Evolutionary conservation across 2,888 invertebrate species (phyloP).

Genomic region (Tubulanus polymorphus): DNA sequence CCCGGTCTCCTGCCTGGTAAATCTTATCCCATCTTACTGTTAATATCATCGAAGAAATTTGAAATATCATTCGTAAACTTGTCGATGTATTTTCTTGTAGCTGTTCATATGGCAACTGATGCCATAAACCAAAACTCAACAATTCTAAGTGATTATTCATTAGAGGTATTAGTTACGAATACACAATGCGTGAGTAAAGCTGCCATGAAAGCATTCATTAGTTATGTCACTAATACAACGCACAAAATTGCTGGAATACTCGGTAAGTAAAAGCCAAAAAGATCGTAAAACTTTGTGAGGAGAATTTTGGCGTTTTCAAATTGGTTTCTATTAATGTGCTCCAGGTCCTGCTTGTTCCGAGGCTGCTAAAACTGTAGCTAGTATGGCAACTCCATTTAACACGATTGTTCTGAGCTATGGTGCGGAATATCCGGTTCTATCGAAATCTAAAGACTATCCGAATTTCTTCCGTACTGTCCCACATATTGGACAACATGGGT

Average conservation of each 20-base stretch:
- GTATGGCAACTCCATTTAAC: slow-evolving; percentile 69
- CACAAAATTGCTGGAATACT: slow-evolving; percentile 66
- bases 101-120: slow-evolving; percentile 63
- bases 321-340: slow-evolving; percentile 3
- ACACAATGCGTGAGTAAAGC: slow-evolving; percentile 69
- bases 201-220: slow-evolving; percentile 72
- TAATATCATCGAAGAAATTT: neutral
- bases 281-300: too few relatives aligned
- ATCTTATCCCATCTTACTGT: slow-evolving; percentile 12
- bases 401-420: slow-evolving; percentile 73
- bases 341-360: slow-evolving; percentile 74
- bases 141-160: slow-evolving; percentile 62
- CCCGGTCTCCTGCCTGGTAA: slow-evolving; percentile 60
- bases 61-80: too few relatives aligned
- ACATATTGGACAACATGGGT: slow-evolving; percentile 69
- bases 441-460: slow-evolving; percentile 67
- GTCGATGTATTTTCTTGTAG: too few relatives aligned
- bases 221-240: slow-evolving; percentile 62
- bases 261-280: slow-evolving; percentile 52
- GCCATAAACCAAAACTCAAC: slow-evolving; percentile 63
- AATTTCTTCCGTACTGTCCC: slow-evolving; percentile 78
- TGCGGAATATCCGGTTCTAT: slow-evolving; percentile 71
- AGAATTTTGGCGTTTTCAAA: too few relatives aligned
- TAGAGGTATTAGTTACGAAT: slow-evolving; percentile 61
- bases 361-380: slow-evolving; percentile 74